phyloP scores from a whole-genome alignment of 2,888 invertebrate genomes.

The Lissocephala sabroskyi region DNA sequence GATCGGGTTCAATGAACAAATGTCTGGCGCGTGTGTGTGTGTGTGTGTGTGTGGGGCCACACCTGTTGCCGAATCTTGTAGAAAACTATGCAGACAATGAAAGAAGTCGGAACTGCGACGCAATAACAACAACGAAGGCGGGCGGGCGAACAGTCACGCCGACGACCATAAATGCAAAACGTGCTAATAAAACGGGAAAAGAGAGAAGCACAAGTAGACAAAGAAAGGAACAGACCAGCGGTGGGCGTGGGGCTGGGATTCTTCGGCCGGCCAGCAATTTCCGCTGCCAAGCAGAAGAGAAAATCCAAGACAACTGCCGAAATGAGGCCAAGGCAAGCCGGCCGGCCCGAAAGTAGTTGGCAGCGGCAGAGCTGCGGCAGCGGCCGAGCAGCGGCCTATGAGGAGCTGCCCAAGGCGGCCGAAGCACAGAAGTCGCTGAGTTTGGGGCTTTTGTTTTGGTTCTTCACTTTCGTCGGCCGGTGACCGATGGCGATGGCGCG shows the following conservation, averaged over 20 bases:
- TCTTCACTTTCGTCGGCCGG: conserved; percentile 49
- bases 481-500: too few relatives aligned
- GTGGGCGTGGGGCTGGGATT: neutral
- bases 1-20: conserved; percentile 52
- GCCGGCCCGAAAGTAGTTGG: conserved; percentile 27
- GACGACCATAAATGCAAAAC: conserved; percentile 53
- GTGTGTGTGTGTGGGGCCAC: conserved; percentile 37
- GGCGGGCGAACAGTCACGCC: conserved; percentile 46
- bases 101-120: conserved; percentile 43
- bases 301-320: conserved; percentile 21
- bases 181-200: conserved; percentile 56
- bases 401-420: too few relatives aligned
- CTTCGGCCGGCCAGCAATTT: conserved; percentile 42
- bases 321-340: conserved; percentile 60
- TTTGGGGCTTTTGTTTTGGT: conserved; percentile 56
- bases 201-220: conserved; percentile 15
- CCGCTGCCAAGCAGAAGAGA: conserved; percentile 17
- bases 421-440: too few relatives aligned
- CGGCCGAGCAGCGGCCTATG: conserved; percentile 21
- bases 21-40: conserved; percentile 8
- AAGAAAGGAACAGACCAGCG: conserved; percentile 7
- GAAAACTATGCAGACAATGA: conserved; percentile 32
- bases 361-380: conserved; percentile 16
- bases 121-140: conserved; percentile 32
- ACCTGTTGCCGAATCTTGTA: conserved; percentile 49